Conservation (phyloP, 2,797 vertebrate genomes). For the Phoeniculus purpureus region DNA sequence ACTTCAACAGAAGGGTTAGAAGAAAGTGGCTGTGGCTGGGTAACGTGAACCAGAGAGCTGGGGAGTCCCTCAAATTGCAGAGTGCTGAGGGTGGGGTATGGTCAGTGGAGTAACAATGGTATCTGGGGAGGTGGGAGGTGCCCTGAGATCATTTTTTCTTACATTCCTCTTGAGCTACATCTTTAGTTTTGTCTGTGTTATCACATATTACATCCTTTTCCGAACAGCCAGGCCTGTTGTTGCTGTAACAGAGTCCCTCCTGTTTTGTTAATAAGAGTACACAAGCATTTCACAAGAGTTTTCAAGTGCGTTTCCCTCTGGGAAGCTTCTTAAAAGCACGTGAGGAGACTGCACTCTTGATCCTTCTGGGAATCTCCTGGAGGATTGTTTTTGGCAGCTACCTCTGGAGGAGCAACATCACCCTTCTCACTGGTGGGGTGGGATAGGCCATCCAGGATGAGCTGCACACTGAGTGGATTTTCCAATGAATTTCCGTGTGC, state of each 20-base stretch:
- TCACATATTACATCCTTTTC: background rate
- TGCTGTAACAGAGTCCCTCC: background rate
- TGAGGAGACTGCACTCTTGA: background rate
- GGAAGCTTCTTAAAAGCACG: background rate
- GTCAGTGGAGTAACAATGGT: background rate
- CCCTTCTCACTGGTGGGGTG: background rate
- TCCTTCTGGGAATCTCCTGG: background rate
- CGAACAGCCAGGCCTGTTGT: background rate
- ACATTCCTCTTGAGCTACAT: fast-evolving
- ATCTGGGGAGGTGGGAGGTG: background rate
- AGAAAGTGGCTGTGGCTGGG: background rate
- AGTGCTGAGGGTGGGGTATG: background rate
- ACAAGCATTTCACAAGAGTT: background rate
- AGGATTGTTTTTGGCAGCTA: background rate
- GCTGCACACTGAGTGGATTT: background rate
- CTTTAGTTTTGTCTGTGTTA: background rate
- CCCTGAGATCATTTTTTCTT: background rate
- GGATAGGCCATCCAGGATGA: background rate
- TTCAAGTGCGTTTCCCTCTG: background rate
- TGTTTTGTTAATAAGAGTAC: background rate
- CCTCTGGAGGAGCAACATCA: background rate
- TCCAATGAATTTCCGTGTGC: background rate
- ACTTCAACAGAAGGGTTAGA: constrained; percentile 22
- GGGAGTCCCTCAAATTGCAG: background rate
- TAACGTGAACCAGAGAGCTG: background rate